A percentile compares a stretch with the other conserved stretches of the same genome.
Evolutionary conservation across 1,140 invertebrate species (phyloP).

Genomic region (Trypoxylus dichotomus): DNA sequence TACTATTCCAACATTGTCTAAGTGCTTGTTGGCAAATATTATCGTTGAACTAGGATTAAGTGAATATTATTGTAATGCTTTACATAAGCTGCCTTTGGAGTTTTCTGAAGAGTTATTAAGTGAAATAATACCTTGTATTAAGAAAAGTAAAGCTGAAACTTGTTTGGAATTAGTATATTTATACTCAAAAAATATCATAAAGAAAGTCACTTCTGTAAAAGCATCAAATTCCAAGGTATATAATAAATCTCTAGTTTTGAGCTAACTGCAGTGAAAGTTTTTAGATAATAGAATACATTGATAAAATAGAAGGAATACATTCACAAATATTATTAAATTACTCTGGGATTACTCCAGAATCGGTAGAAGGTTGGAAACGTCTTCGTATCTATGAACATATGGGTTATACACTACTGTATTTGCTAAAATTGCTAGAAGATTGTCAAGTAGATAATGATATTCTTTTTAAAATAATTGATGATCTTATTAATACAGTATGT

Average conservation of each 20-base stretch:
- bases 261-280: not conserved
- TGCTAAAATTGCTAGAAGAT: conserved; percentile 43
- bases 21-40: conserved; percentile 45
- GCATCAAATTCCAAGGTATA: not conserved
- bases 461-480: conserved; percentile 38
- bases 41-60: conserved; percentile 41
- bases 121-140: conserved; percentile 42
- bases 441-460: conserved; percentile 39
- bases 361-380: conserved; percentile 36
- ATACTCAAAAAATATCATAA: conserved; percentile 11
- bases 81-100: conserved; percentile 39
- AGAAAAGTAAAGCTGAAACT: conserved; percentile 35
- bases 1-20: conserved; percentile 45
- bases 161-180: not conserved
- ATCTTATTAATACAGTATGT: conserved; percentile 38
- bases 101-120: conserved; percentile 43
- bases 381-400: conserved; percentile 43
- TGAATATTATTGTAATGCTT: conserved; percentile 38
- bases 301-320: conserved; percentile 35
- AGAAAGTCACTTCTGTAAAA: not conserved
- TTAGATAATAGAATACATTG: conserved; percentile 26
- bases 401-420: conserved; percentile 42
- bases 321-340: conserved; percentile 42
- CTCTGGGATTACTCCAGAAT: conserved; percentile 37
- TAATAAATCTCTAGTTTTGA: not conserved